Evolutionary conservation across 1,140 invertebrate genomes (phyloP).

Genomic region (Eulimnadia texana): DNA sequence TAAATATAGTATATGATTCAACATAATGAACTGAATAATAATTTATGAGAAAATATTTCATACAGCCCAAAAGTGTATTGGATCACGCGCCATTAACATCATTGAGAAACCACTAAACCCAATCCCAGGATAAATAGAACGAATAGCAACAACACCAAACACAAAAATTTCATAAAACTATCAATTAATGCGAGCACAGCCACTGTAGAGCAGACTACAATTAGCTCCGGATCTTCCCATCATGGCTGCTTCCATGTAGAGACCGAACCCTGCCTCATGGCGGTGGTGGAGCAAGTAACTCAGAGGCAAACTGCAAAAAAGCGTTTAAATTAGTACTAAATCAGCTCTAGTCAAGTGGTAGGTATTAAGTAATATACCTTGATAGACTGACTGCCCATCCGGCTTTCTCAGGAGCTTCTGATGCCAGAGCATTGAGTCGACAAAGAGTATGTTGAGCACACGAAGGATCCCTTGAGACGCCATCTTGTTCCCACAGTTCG

Average conservation of each 20-base stretch:
- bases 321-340: background rate
- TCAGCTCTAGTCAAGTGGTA: background rate
- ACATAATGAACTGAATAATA: no score
- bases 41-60: no score
- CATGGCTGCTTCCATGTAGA: constrained; percentile 9
- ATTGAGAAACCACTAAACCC: no score
- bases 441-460: constrained; percentile 10
- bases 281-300: constrained; percentile 12
- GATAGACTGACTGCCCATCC: constrained; percentile 6
- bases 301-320: constrained; percentile 2
- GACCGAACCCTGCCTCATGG: constrained; percentile 3
- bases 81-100: no score
- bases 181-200: constrained; percentile 7
- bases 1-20: no score
- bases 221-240: constrained; percentile 9
- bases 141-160: background rate
- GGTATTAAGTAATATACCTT: background rate
- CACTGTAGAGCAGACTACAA: constrained; percentile 3
- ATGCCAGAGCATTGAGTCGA: constrained; percentile 7
- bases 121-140: no score
- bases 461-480: background rate
- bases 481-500: constrained; percentile 11
- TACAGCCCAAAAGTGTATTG: no score
- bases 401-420: background rate
- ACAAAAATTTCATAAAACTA: background rate